Base-by-base conservation (phyloP, 1,140 invertebrate genomes). In the Drosophila sechellia region DNA sequence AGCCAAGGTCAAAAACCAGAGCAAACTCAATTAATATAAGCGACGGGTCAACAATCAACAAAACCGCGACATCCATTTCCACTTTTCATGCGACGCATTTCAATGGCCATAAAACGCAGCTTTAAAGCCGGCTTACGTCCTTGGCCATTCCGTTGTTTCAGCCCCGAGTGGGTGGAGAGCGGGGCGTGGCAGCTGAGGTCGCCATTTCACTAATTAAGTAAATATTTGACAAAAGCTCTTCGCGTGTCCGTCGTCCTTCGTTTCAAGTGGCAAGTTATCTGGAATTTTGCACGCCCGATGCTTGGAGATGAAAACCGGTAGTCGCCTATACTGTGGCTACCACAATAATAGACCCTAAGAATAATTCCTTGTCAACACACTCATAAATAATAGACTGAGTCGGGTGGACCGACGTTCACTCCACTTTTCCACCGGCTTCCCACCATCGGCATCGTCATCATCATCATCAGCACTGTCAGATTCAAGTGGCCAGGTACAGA, bases 361-460 rank as follows among this genome's bases (percentile, higher is more conserved):
- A 90, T 90, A 90, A 90, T 90, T 90, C 83, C 87, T 86, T 90
- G 87, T 90, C 87, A 90, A 90, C 87, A 90, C 81, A 87, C 87
- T 87, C 87, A 90, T 90, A 90, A 90, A 90, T 90, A 90, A 90
- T 90, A 81, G 81, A 90, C 87, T 90, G 78, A 56, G 78, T 70
- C 34, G 56, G 52, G 53, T 61, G 80, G 64, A 65, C 66, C 61
- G 61, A 15, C 65, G 27, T 45, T 48, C 72, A 20, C 39, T 27
- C 49, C 8, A n/a, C 20, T 13, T 20, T 31, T n/a, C 15, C 27
- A 13, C 11, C 4, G 12, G 27, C 27, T 12, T 5, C 11, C 60
- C 55, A 45, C n/a, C 31, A 31, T 39, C 53, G 27, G 35, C 46
- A 66, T 12, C 39, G 13, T 15, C 66, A 52, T 57, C 53, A 45